A percentile compares a stretch with the other conserved stretches of the same genome.
Evolutionary conservation across 1,140 invertebrate species (phyloP).

Genomic region (Megalonaias nervosa): DNA sequence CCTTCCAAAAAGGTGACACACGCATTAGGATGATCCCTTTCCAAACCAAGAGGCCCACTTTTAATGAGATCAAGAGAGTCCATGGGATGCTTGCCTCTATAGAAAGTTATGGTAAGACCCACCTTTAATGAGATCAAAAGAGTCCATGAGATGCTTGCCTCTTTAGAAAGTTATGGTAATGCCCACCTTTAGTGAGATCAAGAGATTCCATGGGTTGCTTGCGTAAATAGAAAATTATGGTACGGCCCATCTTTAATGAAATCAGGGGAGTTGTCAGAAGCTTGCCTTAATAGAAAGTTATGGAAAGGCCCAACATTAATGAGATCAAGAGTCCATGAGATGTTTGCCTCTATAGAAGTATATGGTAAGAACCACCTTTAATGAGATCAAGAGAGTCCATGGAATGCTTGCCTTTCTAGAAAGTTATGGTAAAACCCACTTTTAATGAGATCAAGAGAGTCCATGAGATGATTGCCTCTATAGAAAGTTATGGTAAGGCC

Average conservation of each 20-base stretch:
- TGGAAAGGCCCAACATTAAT: conserved; percentile 82
- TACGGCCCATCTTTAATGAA: conserved; percentile 85
- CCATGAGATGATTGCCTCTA: conserved; percentile 79
- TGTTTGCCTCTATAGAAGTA: conserved; percentile 81
- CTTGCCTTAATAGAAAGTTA: conserved; percentile 83
- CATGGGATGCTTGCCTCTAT: conserved; percentile 81
- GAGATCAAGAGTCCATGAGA: conserved; percentile 84
- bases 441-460: conserved; percentile 86
- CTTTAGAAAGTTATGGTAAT: conserved; percentile 81
- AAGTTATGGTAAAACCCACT: conserved; percentile 84
- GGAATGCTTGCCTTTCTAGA: conserved; percentile 81
- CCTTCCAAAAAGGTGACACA: conserved; percentile 80
- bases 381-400: conserved; percentile 85
- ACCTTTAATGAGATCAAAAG: conserved; percentile 86
- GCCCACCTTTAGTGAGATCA: conserved; percentile 86
- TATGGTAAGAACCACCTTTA: conserved; percentile 86
- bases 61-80: conserved; percentile 85
- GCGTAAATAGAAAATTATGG: conserved; percentile 83
- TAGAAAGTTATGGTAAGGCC: conserved; percentile 83
- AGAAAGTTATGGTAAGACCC: conserved; percentile 83
- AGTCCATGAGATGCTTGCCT: conserved; percentile 81
- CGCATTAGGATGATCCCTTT: conserved; percentile 85
- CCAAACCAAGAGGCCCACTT: conserved; percentile 85
- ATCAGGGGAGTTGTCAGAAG: conserved; percentile 83
- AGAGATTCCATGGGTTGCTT: conserved; percentile 82